Evolutionary conservation across 2,888 invertebrate species (phyloP), one percentile per base, ranked within the genome.

Genomic region (Leptinotarsa rubiginosa): DNA sequence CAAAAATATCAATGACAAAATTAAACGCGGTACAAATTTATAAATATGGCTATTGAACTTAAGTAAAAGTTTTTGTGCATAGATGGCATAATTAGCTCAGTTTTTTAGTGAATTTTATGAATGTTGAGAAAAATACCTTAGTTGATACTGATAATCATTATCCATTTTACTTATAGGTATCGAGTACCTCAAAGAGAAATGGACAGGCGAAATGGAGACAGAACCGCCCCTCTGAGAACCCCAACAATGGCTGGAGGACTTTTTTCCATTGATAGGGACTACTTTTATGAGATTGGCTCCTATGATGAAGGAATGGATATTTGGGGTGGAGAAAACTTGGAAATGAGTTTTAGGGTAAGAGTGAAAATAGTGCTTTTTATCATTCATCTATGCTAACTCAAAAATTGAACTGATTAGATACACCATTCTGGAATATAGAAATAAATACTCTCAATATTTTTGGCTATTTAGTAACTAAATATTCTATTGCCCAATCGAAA

Each of bases 281-380:
- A 97, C 89, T 99, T 99, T 91, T 97, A 98, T 89, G 96, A 98
- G 89, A 91, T 99, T 78, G 99, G 99, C 70, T 95, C 98, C 71
- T 99, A 99, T 88, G 99, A 99, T 88, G 94, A 97, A 89, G 99
- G 99, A 82, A 99, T 99, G 99, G 97, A 99, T 88, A 98, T 99
- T 84, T 99, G 99, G 99, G 99, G 99, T 69, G 97, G 96, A 68
- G 97, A 97, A 89, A 97, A 97, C 88, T 91, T 97, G 65, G 97
- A 97, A 89, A 96, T 97, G 95, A 96, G 96, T 85, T 96, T 97
- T 89, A 91, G 97, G 92, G 97, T 97, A 79, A 79, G 76, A 31
- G 25, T 10, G 16, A 41, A 62, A 56, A 16, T 22, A 15, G 4
- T 22, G 13, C 20, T 20, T 22, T 16, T 22, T 12, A 22, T 56